Evolutionary conservation across 2,888 invertebrate species (phyloP).

Genomic region (Tanypteryx hageni): DNA sequence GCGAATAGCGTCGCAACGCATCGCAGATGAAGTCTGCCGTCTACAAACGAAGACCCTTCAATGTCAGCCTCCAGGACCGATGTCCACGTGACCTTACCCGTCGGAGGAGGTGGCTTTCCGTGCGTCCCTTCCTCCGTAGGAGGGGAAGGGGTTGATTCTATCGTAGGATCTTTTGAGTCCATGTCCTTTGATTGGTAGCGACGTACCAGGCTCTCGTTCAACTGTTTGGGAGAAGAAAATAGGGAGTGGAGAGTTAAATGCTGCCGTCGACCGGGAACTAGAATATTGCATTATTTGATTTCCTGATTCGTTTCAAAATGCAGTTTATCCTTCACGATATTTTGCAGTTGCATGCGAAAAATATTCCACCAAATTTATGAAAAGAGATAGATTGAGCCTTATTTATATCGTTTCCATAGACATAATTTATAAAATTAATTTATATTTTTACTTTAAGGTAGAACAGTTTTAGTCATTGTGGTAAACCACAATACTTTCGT

Average conservation of each 20-base stretch:
- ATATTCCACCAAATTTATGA: neutral
- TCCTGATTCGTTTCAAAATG: neutral
- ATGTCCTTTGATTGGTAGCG: slow-evolving; percentile 55
- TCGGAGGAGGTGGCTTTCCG: neutral
- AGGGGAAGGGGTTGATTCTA: neutral
- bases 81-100: slow-evolving; percentile 49
- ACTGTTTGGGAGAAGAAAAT: neutral
- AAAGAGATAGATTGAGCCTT: neutral
- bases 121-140: neutral
- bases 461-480: no score
- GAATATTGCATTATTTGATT: no score
- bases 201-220: slow-evolving; percentile 62
- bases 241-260: no score
- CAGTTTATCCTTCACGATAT: neutral
- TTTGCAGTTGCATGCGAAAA: neutral
- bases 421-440: no score
- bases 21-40: slow-evolving; percentile 69
- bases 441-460: no score
- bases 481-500: no score
- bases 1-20: slow-evolving; percentile 70
- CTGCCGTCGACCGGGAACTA: no score
- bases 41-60: slow-evolving; percentile 57
- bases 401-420: neutral
- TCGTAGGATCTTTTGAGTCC: slow-evolving; percentile 16
- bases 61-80: slow-evolving; percentile 55